A percentile compares a stretch with the other conserved stretches of the same genome.
Conservation (phyloP, 1,140 invertebrate genomes). For the Apocrypta bakeri region DNA sequence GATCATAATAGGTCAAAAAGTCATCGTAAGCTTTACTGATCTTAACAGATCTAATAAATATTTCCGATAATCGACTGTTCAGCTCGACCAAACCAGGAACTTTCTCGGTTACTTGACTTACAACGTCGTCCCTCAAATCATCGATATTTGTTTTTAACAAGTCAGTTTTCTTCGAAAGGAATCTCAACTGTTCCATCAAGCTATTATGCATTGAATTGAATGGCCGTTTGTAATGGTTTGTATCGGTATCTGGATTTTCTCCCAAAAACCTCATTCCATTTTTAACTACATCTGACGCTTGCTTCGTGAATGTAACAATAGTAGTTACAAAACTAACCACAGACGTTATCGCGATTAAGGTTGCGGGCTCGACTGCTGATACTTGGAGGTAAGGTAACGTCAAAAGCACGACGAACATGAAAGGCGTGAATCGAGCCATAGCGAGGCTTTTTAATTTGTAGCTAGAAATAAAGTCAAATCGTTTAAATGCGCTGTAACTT, state of each 20-base stretch:
- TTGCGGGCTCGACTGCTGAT: not conserved
- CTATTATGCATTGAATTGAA: not conserved
- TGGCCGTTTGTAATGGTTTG: not conserved
- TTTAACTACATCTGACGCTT: not conserved
- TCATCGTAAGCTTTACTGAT: not conserved
- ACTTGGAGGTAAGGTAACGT: not conserved
- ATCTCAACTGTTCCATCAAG: not conserved
- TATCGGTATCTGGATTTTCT: not conserved
- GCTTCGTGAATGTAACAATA: not conserved
- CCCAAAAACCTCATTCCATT: not conserved
- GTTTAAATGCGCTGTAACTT: too few species aligned
- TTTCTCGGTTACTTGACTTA: not conserved
- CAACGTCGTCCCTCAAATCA: not conserved
- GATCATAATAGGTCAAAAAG: not conserved
- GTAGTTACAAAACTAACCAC: not conserved
- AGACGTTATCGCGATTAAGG: not conserved
- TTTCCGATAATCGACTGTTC: not conserved
- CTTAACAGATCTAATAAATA: not conserved
- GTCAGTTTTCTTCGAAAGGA: not conserved
- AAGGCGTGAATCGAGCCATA: not conserved
- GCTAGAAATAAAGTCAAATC: not conserved
- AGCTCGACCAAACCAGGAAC: slow-evolving; percentile 6
- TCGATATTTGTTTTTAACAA: not conserved
- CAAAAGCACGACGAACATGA: not conserved
- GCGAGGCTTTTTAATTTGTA: not conserved